A percentile compares a stretch with the other conserved stretches of the same genome.
Evolutionary conservation across 1,140 invertebrate genomes (phyloP).

Genomic region (Mercenaria mercenaria): DNA sequence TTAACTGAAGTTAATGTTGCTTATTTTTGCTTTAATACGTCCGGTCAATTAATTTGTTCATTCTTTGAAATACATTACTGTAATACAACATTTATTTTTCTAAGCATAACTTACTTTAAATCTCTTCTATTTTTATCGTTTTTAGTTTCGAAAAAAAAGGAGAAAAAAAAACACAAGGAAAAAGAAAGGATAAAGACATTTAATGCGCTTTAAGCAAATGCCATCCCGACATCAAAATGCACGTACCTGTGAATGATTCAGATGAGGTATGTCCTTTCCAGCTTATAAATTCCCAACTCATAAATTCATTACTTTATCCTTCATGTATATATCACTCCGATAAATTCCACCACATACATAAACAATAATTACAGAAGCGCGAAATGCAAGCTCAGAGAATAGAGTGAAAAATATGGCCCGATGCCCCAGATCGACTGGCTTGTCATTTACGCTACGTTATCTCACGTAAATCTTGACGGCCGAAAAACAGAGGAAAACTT

Average conservation of each 20-base stretch:
- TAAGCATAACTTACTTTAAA: no score
- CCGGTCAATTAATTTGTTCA: no score
- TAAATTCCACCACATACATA: not conserved
- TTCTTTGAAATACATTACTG: no score
- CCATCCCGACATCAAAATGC: no score
- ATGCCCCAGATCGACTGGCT: not conserved
- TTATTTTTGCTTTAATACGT: no score
- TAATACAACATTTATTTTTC: no score
- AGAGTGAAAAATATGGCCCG: not conserved
- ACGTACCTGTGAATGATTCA: not conserved
- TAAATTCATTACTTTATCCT: not conserved
- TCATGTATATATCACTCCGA: not conserved
- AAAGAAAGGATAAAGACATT: not conserved
- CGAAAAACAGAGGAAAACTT: conserved; percentile 16
- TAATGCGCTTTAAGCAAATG: not conserved
- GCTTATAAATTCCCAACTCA: conserved; percentile 40
- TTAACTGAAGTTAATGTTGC: no score
- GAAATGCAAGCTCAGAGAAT: not conserved
- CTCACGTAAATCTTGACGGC: not conserved
- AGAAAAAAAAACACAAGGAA: no score
- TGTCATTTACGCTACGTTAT: conserved; percentile 27
- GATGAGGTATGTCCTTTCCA: not conserved
- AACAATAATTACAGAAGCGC: not conserved
- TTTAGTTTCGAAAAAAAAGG: no score
- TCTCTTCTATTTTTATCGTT: no score